A percentile compares a stretch with the other conserved stretches of the same genome.
phyloP scores from a whole-genome alignment of 2,113 vertebrate genomes.

The Salminus brasiliensis region DNA sequence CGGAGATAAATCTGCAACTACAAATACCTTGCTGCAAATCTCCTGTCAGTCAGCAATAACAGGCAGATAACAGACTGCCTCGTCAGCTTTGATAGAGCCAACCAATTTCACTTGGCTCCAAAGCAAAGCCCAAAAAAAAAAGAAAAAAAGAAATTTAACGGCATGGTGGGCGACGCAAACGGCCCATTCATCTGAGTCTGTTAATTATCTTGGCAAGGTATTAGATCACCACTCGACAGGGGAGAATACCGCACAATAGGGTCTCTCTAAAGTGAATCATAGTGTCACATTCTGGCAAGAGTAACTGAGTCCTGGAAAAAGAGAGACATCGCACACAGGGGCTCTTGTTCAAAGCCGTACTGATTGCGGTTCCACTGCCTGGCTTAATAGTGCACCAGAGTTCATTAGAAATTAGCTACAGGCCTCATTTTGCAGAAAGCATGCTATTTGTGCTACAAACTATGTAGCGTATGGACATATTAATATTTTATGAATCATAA shows the following conservation, averaged over 20 bases:
- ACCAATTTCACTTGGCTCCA: background rate
- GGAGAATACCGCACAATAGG: background rate
- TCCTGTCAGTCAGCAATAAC: background rate
- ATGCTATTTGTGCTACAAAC: no score
- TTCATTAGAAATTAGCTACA: background rate
- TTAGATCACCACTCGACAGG: background rate
- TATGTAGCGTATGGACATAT: no score
- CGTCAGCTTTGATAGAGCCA: background rate
- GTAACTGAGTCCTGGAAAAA: background rate
- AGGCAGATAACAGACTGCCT: background rate
- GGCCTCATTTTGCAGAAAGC: background rate
- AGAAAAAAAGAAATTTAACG: background rate
- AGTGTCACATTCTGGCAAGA: conserved; percentile 6
- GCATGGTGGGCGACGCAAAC: background rate
- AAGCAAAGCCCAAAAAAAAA: background rate
- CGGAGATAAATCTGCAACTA: background rate
- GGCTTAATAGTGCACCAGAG: background rate
- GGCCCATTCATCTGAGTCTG: background rate
- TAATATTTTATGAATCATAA: no score
- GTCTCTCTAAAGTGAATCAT: conserved; percentile 1
- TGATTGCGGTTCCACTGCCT: background rate
- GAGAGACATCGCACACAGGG: background rate
- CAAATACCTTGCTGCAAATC: background rate
- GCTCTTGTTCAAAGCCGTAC: background rate
- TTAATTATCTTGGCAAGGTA: background rate